These are phyloP conservation scores for Microplitis manilae DNA, from an alignment of 2,888 invertebrate species.

Conservation along the genomic window DNA sequence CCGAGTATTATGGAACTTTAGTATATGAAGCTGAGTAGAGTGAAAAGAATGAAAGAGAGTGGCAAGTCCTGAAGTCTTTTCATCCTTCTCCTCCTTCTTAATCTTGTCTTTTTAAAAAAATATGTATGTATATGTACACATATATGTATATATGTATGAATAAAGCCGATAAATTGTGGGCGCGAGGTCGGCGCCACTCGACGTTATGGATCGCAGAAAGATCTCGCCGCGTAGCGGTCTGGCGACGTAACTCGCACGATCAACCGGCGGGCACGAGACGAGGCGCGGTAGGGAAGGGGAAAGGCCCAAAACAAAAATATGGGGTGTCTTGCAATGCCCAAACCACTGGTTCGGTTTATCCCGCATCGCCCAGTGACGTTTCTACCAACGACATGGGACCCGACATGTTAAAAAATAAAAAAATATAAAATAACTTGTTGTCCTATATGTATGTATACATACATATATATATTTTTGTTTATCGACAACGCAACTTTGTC, in stretches of 20 bases:
- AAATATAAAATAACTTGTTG: constrained; percentile 3
- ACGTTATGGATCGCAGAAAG: constrained; percentile 26
- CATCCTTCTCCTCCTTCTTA: background rate
- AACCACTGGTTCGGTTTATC: constrained; percentile 4
- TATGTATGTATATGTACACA: background rate
- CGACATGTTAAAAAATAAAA: background rate
- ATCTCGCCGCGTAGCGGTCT: constrained; percentile 18
- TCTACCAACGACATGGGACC: constrained; percentile 7
- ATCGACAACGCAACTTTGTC: background rate
- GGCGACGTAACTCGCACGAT: constrained; percentile 28
- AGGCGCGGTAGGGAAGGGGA: background rate
- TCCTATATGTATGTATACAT: background rate
- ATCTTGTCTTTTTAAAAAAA: background rate
- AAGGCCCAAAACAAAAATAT: constrained; percentile 20
- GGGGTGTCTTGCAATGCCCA: constrained; percentile 14
- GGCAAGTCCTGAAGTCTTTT: background rate
- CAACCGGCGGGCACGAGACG: background rate
- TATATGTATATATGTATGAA: background rate
- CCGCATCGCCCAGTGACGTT: constrained; percentile 18
- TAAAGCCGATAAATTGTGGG: constrained; percentile 23
- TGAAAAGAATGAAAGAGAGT: constrained; percentile 6
- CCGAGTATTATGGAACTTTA: background rate
- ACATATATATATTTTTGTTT: background rate
- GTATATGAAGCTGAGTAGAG: background rate
- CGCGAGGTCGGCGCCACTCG: constrained; percentile 28